Evolutionary conservation across 1,140 invertebrate genomes (phyloP), one percentile per base, ranked within the genome.

Genomic region (Rhopalosiphum maidis): DNA sequence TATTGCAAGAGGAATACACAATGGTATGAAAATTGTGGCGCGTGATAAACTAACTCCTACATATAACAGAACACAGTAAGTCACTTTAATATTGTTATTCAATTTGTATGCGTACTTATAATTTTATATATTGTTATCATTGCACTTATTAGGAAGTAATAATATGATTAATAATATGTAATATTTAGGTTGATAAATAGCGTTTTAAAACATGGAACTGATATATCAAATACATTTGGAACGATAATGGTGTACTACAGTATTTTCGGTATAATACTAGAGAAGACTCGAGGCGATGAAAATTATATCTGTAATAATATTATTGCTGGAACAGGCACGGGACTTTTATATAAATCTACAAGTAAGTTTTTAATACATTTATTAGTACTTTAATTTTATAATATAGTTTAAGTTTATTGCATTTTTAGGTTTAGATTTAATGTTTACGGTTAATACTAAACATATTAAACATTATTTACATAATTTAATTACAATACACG

Each of bases 241-340:
- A 97, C 98, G 94, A 96, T 99, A 89, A 97, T 98, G 93, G 97
- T 99, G 37, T 98, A 99, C 96, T 99, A 99, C 95, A 98, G 98
- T 94, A 97, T 97, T 90, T 98, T 99, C 95, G 98, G 98, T 86
- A 97, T 98, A 43, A 95, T 98, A 91, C 96, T 99, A 60, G 98
- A 97, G 77, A 98, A 96, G 96, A 95, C 96, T 6, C 96, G 98
- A 94, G 98, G 98, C 68, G 97, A 97, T 94, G 98, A 99, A 95
- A 98, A 99, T 95, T 98, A 98, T 94, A 94, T 98, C n/a, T n/a
- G 18, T 0, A 99, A 99, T 95, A 99, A 98, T 55, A 95, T 99
- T 94, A 96, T 96, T 89, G 98, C 98, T 91, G 98, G 97, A 4
- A 97, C 98, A 93, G 96, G 97, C 1, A 99, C 98, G 18, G 98